Percentiles rank a stretch among this genome's conserved stretches.
phyloP scores from a whole-genome alignment of 2,888 invertebrate species.

The Nephrotoma guestfalica region DNA sequence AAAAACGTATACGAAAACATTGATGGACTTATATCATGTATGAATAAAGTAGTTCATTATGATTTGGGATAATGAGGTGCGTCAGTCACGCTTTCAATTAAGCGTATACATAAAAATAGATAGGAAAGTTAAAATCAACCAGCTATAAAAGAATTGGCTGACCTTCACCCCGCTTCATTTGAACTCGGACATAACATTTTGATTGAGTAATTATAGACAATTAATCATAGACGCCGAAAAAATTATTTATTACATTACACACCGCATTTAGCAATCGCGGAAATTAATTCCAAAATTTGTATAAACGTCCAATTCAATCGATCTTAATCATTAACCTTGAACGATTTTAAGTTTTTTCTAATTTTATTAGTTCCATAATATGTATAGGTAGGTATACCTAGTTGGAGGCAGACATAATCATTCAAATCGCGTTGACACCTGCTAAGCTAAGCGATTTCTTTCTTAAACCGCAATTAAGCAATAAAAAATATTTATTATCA shows the following conservation, averaged over 20 bases:
- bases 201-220: neutral
- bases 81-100: too few species aligned
- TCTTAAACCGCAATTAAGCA: neutral
- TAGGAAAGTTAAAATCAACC: too few species aligned
- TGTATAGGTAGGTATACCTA: neutral
- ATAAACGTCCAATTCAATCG: neutral
- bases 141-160: too few species aligned
- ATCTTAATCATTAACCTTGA: neutral
- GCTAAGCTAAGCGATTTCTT: neutral
- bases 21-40: too few species aligned
- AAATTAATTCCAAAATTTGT: neutral
- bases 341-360: neutral
- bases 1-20: too few species aligned
- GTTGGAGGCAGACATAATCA: neutral
- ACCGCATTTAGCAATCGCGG: neutral
- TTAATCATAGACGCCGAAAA: neutral
- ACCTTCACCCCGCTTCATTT: too few species aligned
- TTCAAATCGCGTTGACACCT: neutral
- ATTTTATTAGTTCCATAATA: neutral
- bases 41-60: too few species aligned
- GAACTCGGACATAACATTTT: too few species aligned
- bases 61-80: too few species aligned
- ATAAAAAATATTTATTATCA: neutral
- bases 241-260: neutral
- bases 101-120: too few species aligned